Base-by-base conservation (phyloP, 1,140 invertebrate genomes). In the Gryllus bimaculatus region DNA sequence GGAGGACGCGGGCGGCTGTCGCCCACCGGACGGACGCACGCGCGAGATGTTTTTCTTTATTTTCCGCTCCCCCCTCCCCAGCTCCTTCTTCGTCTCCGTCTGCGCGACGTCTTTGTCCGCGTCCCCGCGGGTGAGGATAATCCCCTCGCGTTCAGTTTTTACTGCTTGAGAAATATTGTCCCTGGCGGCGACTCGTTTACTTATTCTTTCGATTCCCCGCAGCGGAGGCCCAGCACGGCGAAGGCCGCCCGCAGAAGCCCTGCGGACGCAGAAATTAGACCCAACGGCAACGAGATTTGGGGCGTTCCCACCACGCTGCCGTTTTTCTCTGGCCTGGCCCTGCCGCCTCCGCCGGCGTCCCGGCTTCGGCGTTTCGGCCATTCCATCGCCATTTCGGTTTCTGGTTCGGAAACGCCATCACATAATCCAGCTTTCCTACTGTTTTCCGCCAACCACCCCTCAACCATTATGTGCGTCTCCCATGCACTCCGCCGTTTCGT, bases 81-180 rank as follows among this genome's bases (percentile, higher is more conserved):
- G 54, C 18, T 66, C 10, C 54, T 54, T n/a, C n/a, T n/a, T n/a
- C n/a, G 26, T 39, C 26, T 39, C 5, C 26, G 26, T 66, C 18
- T 66, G 54, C 10, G 54, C 0, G 54, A 66, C 18, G 18, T 66
- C 54, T 66, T 66, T 66, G 54, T 10, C 54, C 54, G 0, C 26
- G 18, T 18, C 54, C 54, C 54, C 54, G 10, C 54, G 54, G 54
- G 54, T 13, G 10, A 10, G 54, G 54, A 66, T 66, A 66, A 66
- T 66, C 54, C 18, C n/a, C 54, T 18, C 18, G 54, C 54, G 54
- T 66, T 66, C 0, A 66, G 54, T 66, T 66, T 66, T 66, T 66
- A 66, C 54, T 66, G 54, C 54, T 66, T 66, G 54, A 66, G 54
- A 66, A 66, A 66, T 66, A 66, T 66, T 66, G 54, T 66, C 54